Conservation (phyloP, 2,888 invertebrate species). For the Azorinus chamasolen region DNA sequence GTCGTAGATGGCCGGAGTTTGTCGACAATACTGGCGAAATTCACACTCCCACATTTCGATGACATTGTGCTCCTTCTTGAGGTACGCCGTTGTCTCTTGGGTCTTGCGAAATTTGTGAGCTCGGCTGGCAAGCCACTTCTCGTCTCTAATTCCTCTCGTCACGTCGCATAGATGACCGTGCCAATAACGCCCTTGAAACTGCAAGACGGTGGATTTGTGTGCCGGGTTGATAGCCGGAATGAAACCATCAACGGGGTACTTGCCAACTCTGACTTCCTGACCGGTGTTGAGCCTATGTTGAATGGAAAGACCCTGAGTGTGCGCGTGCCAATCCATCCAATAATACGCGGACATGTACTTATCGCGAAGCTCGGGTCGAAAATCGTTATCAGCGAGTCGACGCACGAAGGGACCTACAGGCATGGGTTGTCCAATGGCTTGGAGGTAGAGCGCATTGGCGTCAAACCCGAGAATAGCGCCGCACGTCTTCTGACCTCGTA, state of each 20-base stretch:
- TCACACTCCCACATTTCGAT: constrained; percentile 34
- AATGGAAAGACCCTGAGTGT: too few species aligned
- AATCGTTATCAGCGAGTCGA: neutral
- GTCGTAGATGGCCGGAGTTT: too few species aligned
- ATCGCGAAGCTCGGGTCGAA: too few species aligned
- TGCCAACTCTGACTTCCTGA: too few species aligned
- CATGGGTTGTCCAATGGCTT: constrained; percentile 41
- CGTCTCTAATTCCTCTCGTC: neutral
- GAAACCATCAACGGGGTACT: constrained; percentile 14
- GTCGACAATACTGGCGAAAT: too few species aligned
- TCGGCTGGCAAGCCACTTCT: neutral
- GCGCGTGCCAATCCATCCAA: too few species aligned
- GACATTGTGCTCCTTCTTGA: neutral
- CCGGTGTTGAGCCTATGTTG: neutral
- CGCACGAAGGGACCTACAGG: constrained; percentile 1
- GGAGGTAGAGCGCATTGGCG: constrained; percentile 58
- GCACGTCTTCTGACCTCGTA: constrained; percentile 34
- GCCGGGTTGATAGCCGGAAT: constrained; percentile 11
- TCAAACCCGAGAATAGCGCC: constrained; percentile 50
- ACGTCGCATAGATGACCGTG: too few species aligned
- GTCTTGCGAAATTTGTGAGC: neutral
- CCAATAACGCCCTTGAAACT: too few species aligned
- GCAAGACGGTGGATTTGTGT: neutral
- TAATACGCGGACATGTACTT: too few species aligned
- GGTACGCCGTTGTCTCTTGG: constrained; percentile 4